phyloP scores from a whole-genome alignment of 2,113 vertebrate genomes.

The Danio rerio region DNA sequence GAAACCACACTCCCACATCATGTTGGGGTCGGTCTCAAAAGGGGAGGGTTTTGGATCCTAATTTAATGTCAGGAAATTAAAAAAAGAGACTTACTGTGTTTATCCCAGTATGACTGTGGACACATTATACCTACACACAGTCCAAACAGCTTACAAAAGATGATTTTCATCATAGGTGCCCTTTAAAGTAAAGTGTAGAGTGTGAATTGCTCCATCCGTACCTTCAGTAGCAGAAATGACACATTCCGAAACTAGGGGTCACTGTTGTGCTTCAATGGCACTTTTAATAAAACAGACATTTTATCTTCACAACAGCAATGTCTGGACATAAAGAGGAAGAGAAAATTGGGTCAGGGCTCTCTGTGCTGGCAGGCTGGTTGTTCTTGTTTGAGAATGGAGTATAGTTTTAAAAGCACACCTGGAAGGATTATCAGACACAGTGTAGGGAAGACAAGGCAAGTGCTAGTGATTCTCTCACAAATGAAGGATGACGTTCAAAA shows the following conservation, averaged over 20 bases:
- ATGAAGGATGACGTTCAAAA: constrained; percentile 51
- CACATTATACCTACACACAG: too few relatives aligned
- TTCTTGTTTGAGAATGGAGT: constrained; percentile 71
- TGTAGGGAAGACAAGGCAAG: constrained; percentile 65
- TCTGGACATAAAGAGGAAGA: constrained; percentile 78
- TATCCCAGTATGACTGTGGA: too few relatives aligned
- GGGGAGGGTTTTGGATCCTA: too few relatives aligned
- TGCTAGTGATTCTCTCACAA: constrained; percentile 61
- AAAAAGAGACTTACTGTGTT: too few relatives aligned
- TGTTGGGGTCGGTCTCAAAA: too few relatives aligned
- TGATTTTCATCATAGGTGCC: too few relatives aligned
- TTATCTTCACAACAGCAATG: constrained; percentile 87
- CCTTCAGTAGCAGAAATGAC: constrained; percentile 59
- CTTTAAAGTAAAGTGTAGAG: too few relatives aligned
- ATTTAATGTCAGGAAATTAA: too few relatives aligned
- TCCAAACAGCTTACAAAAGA: too few relatives aligned
- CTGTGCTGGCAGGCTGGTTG: constrained; percentile 77
- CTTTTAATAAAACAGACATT: constrained; percentile 88
- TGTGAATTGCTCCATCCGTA: constrained; percentile 10
- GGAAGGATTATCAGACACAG: constrained; percentile 67
- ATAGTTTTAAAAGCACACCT: constrained; percentile 70
- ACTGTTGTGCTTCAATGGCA: constrained; percentile 82
- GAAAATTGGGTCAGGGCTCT: constrained; percentile 72
- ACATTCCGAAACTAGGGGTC: constrained; percentile 76
- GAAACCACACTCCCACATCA: too few relatives aligned